phyloP scores from a whole-genome alignment of 2,888 invertebrate genomes.

The Dorcus parallelipipedus region DNA sequence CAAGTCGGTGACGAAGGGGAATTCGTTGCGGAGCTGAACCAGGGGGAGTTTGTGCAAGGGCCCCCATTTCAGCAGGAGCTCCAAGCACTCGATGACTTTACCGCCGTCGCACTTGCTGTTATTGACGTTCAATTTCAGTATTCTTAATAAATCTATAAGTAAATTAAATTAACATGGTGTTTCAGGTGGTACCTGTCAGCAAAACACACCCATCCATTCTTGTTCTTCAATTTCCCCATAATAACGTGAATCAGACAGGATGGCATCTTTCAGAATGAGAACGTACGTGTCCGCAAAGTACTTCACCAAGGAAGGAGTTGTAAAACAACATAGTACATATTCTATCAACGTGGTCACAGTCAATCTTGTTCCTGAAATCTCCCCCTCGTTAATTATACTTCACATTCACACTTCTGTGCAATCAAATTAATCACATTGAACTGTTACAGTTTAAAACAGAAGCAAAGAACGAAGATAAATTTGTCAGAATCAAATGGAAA shows the following conservation, averaged over 20 bases:
- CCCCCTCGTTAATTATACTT: background rate
- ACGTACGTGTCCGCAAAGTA: conserved; percentile 55
- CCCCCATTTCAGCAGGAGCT: conserved; percentile 36
- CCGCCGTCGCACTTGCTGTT: conserved; percentile 3
- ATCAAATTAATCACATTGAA: too few species aligned
- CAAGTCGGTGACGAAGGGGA: conserved; percentile 35
- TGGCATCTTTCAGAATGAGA: conserved; percentile 53
- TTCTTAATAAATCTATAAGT: conserved; percentile 19
- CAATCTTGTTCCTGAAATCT: conserved; percentile 42
- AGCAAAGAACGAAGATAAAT: too few species aligned
- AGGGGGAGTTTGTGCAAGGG: conserved; percentile 34
- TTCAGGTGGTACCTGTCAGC: background rate
- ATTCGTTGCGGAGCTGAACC: conserved; percentile 34
- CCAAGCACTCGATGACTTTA: conserved; percentile 33
- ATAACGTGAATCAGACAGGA: conserved; percentile 54
- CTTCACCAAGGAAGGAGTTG: conserved; percentile 38
- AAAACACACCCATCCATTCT: conserved; percentile 57
- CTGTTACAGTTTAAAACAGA: too few species aligned
- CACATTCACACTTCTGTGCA: background rate
- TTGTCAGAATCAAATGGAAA: too few species aligned
- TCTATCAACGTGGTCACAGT: conserved; percentile 47
- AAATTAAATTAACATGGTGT: background rate
- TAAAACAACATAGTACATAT: conserved; percentile 48
- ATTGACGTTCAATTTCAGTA: conserved; percentile 13
- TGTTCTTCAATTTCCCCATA: conserved; percentile 51